phyloP scores from a whole-genome alignment of 2,113 vertebrate genomes.

The Strix uralensis region DNA sequence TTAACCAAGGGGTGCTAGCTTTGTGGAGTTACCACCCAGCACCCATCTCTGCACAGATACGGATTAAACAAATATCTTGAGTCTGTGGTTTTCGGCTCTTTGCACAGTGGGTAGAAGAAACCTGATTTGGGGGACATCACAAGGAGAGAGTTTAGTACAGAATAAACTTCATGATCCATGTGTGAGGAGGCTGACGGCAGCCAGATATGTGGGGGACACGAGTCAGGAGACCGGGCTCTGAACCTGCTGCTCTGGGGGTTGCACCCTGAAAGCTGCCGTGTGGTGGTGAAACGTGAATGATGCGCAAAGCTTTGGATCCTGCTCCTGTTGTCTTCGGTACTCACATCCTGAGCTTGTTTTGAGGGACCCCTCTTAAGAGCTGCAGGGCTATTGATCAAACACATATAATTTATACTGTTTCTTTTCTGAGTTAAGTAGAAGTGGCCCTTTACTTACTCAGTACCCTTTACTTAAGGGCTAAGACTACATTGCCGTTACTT shows the following conservation, averaged over 20 bases:
- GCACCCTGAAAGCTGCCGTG: background rate
- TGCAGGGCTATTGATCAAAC: background rate
- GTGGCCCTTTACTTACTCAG: too few relatives aligned
- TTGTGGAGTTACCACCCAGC: too few relatives aligned
- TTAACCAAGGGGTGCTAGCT: too few relatives aligned
- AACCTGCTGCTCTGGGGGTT: background rate
- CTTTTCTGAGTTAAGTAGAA: too few relatives aligned
- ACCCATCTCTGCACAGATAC: too few relatives aligned
- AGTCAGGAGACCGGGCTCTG: background rate
- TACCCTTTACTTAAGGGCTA: background rate
- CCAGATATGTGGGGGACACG: rapidly evolving
- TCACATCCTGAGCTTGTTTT: rapidly evolving
- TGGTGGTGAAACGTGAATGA: background rate
- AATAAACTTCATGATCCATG: rapidly evolving
- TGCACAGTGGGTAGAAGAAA: too few relatives aligned
- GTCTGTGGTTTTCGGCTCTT: too few relatives aligned
- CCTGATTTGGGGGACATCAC: too few relatives aligned
- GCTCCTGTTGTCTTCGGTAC: background rate
- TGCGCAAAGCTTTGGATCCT: background rate
- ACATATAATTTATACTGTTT: too few relatives aligned
- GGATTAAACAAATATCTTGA: too few relatives aligned
- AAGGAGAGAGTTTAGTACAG: rapidly evolving
- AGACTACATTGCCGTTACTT: background rate
- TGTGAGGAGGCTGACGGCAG: background rate
- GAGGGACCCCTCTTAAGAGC: background rate